Conservation (phyloP, 2,113 vertebrate genomes). For the Pyrgilauda ruficollis region DNA sequence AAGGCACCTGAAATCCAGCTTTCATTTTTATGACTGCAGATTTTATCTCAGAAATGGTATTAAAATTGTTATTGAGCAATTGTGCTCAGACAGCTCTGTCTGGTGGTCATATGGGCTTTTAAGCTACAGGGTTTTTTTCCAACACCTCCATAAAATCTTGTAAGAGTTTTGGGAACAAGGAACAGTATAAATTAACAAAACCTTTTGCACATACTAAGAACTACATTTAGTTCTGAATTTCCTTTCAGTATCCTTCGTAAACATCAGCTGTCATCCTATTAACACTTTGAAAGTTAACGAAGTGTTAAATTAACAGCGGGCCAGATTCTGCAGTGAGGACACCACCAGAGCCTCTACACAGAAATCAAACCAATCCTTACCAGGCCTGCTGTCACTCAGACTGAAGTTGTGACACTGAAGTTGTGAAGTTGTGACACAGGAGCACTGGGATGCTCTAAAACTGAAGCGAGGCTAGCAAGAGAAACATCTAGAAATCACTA, state of each 20-base stretch:
- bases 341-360: background rate
- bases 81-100: background rate
- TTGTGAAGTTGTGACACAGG: background rate
- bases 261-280: background rate
- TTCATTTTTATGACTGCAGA: background rate
- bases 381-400: background rate
- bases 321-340: background rate
- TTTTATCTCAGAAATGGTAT: background rate
- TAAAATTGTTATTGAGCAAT: background rate
- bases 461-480: background rate
- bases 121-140: background rate
- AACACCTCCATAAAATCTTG: background rate
- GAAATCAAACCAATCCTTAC: background rate
- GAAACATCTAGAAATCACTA: conserved; percentile 10
- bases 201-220: background rate
- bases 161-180: background rate
- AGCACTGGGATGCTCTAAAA: background rate
- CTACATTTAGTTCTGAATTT: background rate
- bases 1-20: background rate
- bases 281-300: background rate
- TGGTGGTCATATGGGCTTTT: background rate
- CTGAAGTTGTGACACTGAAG: background rate
- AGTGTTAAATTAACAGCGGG: background rate
- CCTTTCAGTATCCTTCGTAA: background rate
- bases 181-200: background rate